A percentile compares a stretch with the other conserved stretches of the same genome.
Evolutionary conservation across 2,113 vertebrate species (phyloP).

Genomic region (Nannospalax galili): DNA sequence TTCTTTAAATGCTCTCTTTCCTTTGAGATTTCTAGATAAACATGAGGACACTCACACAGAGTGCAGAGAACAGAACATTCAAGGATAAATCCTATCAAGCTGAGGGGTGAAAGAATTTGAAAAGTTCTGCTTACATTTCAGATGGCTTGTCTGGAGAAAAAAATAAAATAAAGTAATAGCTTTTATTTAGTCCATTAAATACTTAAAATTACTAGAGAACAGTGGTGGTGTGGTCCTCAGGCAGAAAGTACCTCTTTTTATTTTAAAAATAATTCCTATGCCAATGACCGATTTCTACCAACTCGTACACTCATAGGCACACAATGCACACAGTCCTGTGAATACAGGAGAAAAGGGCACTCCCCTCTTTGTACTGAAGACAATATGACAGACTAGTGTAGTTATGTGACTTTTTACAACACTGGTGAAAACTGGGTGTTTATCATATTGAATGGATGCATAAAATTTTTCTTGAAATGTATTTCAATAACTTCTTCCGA

Average conservation of each 20-base stretch:
- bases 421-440: slow-evolving; percentile 13
- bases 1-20: slow-evolving; percentile 80
- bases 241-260: slow-evolving; percentile 80
- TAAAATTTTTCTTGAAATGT: slow-evolving; percentile 65
- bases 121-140: slow-evolving; percentile 85
- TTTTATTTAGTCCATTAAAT: slow-evolving; percentile 85
- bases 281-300: slow-evolving; percentile 81
- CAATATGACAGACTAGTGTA: slow-evolving; percentile 78
- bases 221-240: slow-evolving; percentile 71
- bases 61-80: slow-evolving; percentile 77
- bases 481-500: slow-evolving; percentile 75
- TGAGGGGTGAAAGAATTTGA: slow-evolving; percentile 82
- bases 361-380: slow-evolving; percentile 74
- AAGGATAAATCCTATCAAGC: slow-evolving; percentile 83
- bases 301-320: too few relatives aligned
- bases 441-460: slow-evolving; percentile 27
- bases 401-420: slow-evolving; percentile 75
- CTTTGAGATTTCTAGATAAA: slow-evolving; percentile 78
- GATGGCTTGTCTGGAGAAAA: slow-evolving; percentile 73
- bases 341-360: slow-evolving; percentile 75
- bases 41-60: slow-evolving; percentile 77
- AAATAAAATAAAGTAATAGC: slow-evolving; percentile 68
- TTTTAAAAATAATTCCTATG: slow-evolving; percentile 78
- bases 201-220: slow-evolving; percentile 86
- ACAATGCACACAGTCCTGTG: too few relatives aligned